Evolutionary conservation across 2,113 vertebrate genomes (phyloP), one percentile per base, ranked within the genome.

Genomic region (Martes martes): DNA sequence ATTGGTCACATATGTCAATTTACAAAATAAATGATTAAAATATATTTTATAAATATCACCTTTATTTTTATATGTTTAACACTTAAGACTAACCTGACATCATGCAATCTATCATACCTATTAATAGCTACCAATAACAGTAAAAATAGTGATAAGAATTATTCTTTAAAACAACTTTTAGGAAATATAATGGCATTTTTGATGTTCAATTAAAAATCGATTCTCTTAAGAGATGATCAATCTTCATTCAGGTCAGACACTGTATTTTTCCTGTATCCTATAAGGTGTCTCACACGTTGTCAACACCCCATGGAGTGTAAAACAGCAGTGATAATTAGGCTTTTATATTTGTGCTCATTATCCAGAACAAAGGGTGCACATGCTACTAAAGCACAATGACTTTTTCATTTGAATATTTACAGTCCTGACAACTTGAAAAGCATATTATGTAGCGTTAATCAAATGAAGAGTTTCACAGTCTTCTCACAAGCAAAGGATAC

Each of bases 361-460:
- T 33, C 95, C 78, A 82, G 92, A 94, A 86, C 82, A 86, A 83
- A 95, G 21, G 39, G 39, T 79, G 21, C n/a, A 13, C 28, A 59
- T 47, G 84, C 14, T n/a, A 85, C 50, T 81, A 47, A 96, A 63
- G 88, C 86, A 89, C 78, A 86, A 82, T 94, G 91, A 81, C 81
- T 91, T 78, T 28, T 85, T 95, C 93, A 95, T 91, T 97, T 97
- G 90, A 96, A 96, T 98, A 96, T 90, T 97, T 92, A 95, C 61
- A 95, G 6, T 61, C 92, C 39, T 96, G 88, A 93, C 1, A 2
- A 96, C 16, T 86, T 95, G 91, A 96, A 97, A 94, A 96, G 67
- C 26, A 89, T 97, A 98, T 95, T 98, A 97, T 97, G 86, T 91
- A 97, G 67, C 0, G 26, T 87, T 98, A 98, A 98, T 98, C 71